Base-by-base conservation (phyloP, 2,888 invertebrate species). In the Rhagium mordax region DNA sequence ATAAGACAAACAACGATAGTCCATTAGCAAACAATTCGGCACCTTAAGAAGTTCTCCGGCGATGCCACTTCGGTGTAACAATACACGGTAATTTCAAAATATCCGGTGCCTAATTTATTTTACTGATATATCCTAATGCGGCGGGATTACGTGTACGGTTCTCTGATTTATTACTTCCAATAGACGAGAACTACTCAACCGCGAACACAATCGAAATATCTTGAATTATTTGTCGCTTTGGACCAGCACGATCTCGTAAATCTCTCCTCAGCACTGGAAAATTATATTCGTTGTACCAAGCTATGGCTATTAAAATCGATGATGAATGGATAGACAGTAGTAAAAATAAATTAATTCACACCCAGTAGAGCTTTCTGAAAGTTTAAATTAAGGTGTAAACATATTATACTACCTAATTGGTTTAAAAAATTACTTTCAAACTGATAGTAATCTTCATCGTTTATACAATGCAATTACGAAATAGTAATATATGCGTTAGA, bases 121-220 rank as follows among this genome's bases (percentile, higher is more conserved):
- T 53, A 16, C 49, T 60, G 48, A 51, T 60, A 18, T 67, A 67
- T 68, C 60, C 27, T 72, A 67, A 64, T 65, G 57, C 47, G 53
- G n/a, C 47, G 10, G 47, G 53, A 55, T 66, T 57, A 41, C 47
- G 33, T 57, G 57, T 47, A 65, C 55, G 29, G n/a, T 27, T 49
- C n/a, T n/a, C 18, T 76, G 76, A 77, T 75, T 77, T 77, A 77
- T 74, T 64, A 57, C 62, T 55, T 60, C 60, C 68, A 74, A 72
- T 74, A 70, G 75, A 74, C 69, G 77, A 70, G n/a, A 77, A 72
- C 75, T 72, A 72, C 65, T 76, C 77, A 67, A 70, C 77, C 75
- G 72, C 70, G 65, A 76, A 75, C 66, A 49, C 66, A 70, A 62
- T 67, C 73, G 20, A 75, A 74, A 74, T 77, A 75, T 75, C 74